Evolutionary conservation across 1,140 invertebrate species (phyloP), one percentile per base, ranked within the genome.

Genomic region (Aphaenogaster floridana): DNA sequence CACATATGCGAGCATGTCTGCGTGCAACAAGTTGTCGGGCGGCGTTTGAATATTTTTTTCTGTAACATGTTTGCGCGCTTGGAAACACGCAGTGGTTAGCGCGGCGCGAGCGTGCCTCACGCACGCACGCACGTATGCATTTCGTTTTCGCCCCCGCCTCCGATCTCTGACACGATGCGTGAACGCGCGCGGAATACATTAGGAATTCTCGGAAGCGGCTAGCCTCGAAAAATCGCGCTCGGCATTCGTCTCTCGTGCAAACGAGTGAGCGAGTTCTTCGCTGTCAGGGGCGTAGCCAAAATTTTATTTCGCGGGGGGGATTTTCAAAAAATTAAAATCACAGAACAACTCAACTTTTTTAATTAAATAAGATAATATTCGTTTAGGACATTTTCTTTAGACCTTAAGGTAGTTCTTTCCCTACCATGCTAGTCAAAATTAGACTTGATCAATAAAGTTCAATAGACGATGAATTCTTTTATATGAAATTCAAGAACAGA

Each of bases 11-110:
- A 2, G 39, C 5, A 13, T 1, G n/a, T 15, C n/a, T 6, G 48
- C 52, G 68, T 54, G 72, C 36, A 90, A 89, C 89, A 90, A 84
- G 88, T 90, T 88, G 87, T 74, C 36, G 42, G 39, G 45, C 78
- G 17, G 69, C 39, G 81, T 54, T 80, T 42, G 76, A 57, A 86
- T 59, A 28, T 86, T 80, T 86, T 63, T 42, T 68, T n/a, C 76
- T 61, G 28, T 34, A 52, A 34, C 36, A 13, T 42, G 54, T 80
- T 85, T 42, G 78, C 48, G 48, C 34, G 63, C 48, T 57, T 34
- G 76, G 36, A 57, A 34, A 83, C 13, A 57, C 9, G 66, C 50
- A n/a, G 17, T 17, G 3, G 45, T 61, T 61, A 28, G 59, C 7
- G 72, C 54, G 15, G 45, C 50, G 79, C 50, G 69, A 72, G 48